These are phyloP conservation scores for Salvelinus sp. DNA, from an alignment of 2,113 vertebrate genomes.

Conservation along the genomic window DNA sequence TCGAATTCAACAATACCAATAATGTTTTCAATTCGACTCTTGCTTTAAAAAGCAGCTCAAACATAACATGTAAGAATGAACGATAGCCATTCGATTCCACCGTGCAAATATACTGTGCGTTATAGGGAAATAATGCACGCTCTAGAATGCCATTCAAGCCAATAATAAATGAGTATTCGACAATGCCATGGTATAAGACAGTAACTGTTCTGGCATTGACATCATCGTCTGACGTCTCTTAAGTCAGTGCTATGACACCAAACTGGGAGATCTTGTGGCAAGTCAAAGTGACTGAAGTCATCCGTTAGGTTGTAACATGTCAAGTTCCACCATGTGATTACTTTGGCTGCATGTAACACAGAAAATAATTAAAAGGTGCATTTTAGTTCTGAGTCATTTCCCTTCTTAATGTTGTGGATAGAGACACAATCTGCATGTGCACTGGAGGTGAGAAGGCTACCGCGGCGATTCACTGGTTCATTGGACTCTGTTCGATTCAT, in stretches of 20 bases:
- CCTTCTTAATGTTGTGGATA: slow-evolving; percentile 66
- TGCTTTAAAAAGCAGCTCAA: too few species aligned
- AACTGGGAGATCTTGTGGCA: slow-evolving; percentile 44
- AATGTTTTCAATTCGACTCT: too few species aligned
- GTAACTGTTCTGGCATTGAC: slow-evolving; percentile 24
- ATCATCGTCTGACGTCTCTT: background rate
- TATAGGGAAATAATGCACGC: too few species aligned
- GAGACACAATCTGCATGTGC: slow-evolving; percentile 52
- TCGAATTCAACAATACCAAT: too few species aligned
- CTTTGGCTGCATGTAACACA: slow-evolving; percentile 39
- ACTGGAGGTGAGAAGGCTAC: slow-evolving; percentile 39
- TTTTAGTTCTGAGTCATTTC: slow-evolving; percentile 73
- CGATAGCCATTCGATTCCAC: too few species aligned
- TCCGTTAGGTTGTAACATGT: slow-evolving; percentile 50
- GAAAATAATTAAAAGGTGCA: slow-evolving; percentile 61
- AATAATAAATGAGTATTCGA: too few species aligned
- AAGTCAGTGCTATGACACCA: slow-evolving; percentile 37
- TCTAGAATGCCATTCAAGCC: too few species aligned
- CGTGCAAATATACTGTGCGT: too few species aligned
- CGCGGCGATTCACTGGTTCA: slow-evolving; percentile 54
- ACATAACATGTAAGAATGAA: too few species aligned
- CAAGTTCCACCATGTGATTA: slow-evolving; percentile 41
- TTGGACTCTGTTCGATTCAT: slow-evolving; percentile 48
- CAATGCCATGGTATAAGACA: background rate
- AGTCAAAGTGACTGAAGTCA: slow-evolving; percentile 58